These are phyloP conservation scores for Etia nguti DNA, from an alignment of 2,113 vertebrate genomes.

Conservation along the genomic window DNA sequence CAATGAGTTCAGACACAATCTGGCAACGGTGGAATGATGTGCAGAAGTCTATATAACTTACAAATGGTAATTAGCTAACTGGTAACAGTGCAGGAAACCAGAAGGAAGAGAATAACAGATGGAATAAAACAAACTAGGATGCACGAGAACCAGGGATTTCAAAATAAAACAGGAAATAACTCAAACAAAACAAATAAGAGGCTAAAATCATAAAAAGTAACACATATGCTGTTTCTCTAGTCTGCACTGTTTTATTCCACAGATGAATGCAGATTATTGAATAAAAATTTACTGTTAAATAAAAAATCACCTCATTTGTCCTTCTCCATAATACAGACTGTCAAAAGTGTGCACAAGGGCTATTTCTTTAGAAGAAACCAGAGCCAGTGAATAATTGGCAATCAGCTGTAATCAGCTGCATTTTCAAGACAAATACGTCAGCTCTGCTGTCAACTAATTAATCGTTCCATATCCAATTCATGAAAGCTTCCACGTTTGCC, in stretches of 20 bases:
- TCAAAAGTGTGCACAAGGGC: not conserved
- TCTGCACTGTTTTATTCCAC: not conserved
- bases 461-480: not conserved
- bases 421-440: conserved; percentile 3
- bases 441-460: not conserved
- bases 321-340: not conserved
- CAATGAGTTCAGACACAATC: not conserved
- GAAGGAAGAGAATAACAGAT: not conserved
- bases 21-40: not conserved
- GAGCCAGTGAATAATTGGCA: not conserved
- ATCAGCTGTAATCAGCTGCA: not conserved
- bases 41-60: not conserved
- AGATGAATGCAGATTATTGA: not conserved
- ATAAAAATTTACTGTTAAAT: not conserved
- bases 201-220: not conserved
- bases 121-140: not conserved
- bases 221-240: not conserved
- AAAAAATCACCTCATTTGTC: not conserved
- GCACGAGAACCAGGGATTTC: not conserved
- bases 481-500: conserved; percentile 11
- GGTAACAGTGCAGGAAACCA: not conserved
- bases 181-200: not conserved
- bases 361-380: not conserved
- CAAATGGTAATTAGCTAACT: not conserved
- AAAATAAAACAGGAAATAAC: not conserved